These are phyloP conservation scores for Rhinophrynus dorsalis DNA, from an alignment of 2,797 vertebrate species.

Conservation along the genomic window DNA sequence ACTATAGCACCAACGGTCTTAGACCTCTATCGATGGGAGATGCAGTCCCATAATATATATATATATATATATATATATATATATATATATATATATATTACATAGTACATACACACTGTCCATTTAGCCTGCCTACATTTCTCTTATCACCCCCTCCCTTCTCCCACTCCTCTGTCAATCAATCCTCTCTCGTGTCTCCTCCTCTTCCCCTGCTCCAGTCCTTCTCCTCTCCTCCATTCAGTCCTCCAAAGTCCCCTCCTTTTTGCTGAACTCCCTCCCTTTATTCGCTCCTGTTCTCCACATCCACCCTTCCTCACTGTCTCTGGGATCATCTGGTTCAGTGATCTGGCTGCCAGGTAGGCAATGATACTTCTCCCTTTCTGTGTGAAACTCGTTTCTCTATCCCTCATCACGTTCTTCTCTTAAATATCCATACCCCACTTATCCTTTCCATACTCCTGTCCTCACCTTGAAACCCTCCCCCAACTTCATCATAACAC, in stretches of 20 bases:
- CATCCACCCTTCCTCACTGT: background rate
- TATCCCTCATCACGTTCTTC: no score
- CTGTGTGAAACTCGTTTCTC: no score
- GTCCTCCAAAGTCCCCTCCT: slow-evolving; percentile 17
- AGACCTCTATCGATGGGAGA: no score
- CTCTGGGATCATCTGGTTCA: slow-evolving; percentile 19
- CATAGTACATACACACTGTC: no score
- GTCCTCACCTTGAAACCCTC: background rate
- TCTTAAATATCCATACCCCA: background rate
- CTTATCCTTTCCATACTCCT: background rate
- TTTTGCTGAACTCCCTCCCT: background rate
- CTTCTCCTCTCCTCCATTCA: slow-evolving; percentile 24
- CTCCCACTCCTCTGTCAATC: background rate
- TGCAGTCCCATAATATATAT: no score
- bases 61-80: no score
- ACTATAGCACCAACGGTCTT: no score
- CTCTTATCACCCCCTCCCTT: background rate
- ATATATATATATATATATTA: no score
- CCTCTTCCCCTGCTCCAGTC: background rate
- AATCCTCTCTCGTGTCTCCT: background rate
- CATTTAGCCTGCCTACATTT: no score
- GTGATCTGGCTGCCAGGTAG: slow-evolving; percentile 42
- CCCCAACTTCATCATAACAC: no score
- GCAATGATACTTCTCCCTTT: background rate
- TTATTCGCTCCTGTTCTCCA: background rate